Percentiles rank a stretch among this genome's conserved stretches.
These are phyloP conservation scores for Cataglyphis altisquamis DNA, from an alignment of 2,888 invertebrate species.

Conservation along the genomic window DNA sequence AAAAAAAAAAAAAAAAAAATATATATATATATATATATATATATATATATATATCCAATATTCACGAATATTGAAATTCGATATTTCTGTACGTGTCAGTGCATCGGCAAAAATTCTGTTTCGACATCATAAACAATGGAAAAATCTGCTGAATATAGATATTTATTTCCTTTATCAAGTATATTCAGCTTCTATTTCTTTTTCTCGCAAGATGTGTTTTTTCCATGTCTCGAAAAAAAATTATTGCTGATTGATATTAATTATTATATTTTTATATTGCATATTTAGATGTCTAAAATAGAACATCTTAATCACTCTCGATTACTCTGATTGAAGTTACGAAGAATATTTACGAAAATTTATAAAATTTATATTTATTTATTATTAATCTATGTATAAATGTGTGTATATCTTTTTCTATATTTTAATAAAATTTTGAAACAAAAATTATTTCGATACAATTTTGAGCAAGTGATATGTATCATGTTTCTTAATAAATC, in stretches of 20 bases:
- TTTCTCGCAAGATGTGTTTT: background rate
- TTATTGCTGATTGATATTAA: background rate
- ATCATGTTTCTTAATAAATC: background rate
- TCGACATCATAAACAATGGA: slow-evolving; percentile 34
- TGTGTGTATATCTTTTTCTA: background rate
- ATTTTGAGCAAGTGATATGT: background rate
- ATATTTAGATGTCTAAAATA: background rate
- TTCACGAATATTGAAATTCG: slow-evolving; percentile 25
- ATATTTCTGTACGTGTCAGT: slow-evolving; percentile 31
- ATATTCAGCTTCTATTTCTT: background rate
- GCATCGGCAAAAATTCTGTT: slow-evolving; percentile 19
- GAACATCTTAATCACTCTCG: background rate
- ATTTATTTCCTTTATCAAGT: background rate
- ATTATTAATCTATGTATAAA: background rate
- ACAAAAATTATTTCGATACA: background rate
- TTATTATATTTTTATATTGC: background rate
- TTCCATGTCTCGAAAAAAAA: background rate
- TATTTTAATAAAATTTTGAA: background rate
- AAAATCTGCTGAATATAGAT: slow-evolving; percentile 12
- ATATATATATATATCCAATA: too few species aligned
- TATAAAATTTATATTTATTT: too few species aligned
- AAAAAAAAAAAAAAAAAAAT: too few species aligned
- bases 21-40: background rate
- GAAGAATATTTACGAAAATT: background rate
- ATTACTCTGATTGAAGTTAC: background rate